phyloP scores from a whole-genome alignment of 2,113 vertebrate genomes.

The Bubo scandiacus region DNA sequence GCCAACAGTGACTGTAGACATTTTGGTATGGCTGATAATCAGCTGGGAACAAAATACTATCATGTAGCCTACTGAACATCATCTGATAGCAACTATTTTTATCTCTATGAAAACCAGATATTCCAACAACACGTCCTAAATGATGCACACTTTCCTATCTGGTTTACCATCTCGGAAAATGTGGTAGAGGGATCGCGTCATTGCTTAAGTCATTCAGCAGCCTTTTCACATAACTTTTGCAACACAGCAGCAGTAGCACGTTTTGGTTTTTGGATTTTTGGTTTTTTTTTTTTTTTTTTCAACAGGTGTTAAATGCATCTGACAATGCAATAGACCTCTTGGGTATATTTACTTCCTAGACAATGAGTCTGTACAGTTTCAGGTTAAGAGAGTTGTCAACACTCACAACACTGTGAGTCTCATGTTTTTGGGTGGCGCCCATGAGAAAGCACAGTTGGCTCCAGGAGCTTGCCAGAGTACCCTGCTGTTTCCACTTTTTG shows the following conservation, averaged over 20 bases:
- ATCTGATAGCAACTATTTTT: slow-evolving; percentile 11
- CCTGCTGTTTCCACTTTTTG: not conserved
- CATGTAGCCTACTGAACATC: not conserved
- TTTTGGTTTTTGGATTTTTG: too few relatives aligned
- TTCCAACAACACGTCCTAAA: not conserved
- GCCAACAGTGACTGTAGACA: not conserved
- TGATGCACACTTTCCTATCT: not conserved
- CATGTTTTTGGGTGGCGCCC: not conserved
- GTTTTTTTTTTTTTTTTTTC: not conserved
- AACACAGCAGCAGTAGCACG: not conserved
- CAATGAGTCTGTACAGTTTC: not conserved
- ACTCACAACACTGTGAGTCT: not conserved
- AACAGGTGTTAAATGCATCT: not conserved
- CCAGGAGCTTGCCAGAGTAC: not conserved
- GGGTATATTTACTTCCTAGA: not conserved
- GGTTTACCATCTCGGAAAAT: slow-evolving; percentile 2
- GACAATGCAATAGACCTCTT: not conserved
- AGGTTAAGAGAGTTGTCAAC: not conserved
- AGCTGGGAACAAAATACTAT: not conserved
- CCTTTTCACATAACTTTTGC: not conserved
- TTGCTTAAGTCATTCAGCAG: not conserved
- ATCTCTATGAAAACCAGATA: not conserved
- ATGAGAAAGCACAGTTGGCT: not conserved
- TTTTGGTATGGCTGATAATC: not conserved
- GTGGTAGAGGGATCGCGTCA: not conserved